Conservation (phyloP, 64 coral and sea anemone genomes). For the Montipora efflorescens region DNA sequence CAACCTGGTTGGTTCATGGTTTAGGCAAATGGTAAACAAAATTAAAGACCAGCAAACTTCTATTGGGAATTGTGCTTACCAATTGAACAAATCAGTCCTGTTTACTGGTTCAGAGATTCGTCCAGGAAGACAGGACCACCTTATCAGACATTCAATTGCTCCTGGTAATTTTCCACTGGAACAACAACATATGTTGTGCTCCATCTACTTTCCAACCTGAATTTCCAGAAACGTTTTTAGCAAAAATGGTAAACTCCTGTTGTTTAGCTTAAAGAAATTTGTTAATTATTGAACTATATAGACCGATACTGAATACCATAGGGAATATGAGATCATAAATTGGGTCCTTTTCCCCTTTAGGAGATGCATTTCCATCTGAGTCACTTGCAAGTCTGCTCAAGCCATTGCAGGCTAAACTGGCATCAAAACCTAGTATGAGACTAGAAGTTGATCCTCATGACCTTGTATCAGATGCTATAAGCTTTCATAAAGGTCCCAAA, state of each 20-base stretch:
- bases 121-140: not conserved
- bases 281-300: slow-evolving; percentile 12
- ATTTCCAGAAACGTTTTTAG: not conserved
- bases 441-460: slow-evolving; percentile 23
- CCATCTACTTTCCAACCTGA: slow-evolving; percentile 4
- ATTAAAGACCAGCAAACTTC: not conserved
- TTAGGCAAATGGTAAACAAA: not conserved
- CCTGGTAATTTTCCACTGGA: not conserved
- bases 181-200: not conserved
- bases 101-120: not conserved
- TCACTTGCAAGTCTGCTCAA: slow-evolving; percentile 33
- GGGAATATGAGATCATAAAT: slow-evolving; percentile 15
- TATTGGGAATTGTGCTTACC: not conserved
- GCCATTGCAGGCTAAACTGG: not conserved
- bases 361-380: slow-evolving; percentile 6
- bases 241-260: not conserved
- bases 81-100: not conserved
- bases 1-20: not conserved
- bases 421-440: slow-evolving; percentile 24
- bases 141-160: not conserved
- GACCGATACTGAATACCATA: slow-evolving; percentile 6
- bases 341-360: not conserved
- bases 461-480: slow-evolving; percentile 12
- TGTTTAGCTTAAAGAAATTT: not conserved
- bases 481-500: slow-evolving; percentile 15